A percentile compares a stretch with the other conserved stretches of the same genome.
phyloP scores from a whole-genome alignment of 2,888 invertebrate genomes.

The Rhopalosiphum nymphaeae region DNA sequence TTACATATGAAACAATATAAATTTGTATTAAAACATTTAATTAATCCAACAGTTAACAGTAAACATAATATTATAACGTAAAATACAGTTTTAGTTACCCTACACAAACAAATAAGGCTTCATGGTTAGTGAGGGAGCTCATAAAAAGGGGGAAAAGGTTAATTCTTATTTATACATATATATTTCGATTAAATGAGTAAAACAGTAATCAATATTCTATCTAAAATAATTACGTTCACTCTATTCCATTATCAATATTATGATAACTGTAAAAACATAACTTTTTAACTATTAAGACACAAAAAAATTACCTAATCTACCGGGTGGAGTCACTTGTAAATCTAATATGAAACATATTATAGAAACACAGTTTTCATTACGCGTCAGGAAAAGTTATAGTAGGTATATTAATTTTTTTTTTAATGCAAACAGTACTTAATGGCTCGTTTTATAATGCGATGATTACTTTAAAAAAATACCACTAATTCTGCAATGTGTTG shows the following conservation, averaged over 20 bases:
- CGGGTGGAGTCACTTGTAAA: not conserved
- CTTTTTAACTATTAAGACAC: not conserved
- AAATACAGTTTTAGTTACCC: not conserved
- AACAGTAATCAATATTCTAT: not conserved
- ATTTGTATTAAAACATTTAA: not conserved
- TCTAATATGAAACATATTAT: not conserved
- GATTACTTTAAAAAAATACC: not conserved
- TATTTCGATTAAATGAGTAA: not conserved
- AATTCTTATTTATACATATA: not conserved
- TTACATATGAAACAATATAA: not conserved
- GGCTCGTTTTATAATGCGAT: not conserved
- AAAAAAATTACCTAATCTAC: not conserved
- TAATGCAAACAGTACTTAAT: not conserved
- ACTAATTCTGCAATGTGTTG: not conserved
- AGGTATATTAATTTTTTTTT: not conserved
- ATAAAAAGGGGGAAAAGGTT: not conserved
- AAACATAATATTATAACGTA: not conserved
- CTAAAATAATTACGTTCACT: not conserved
- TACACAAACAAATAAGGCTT: not conserved
- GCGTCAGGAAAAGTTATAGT: not conserved
- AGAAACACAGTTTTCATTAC: not conserved
- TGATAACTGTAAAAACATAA: not conserved
- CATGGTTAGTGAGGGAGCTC: not conserved
- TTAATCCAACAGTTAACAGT: not conserved
- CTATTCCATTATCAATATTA: not conserved